These are phyloP conservation scores for Nasonovia ribisnigri DNA, from an alignment of 2,888 invertebrate genomes.

Conservation along the genomic window DNA sequence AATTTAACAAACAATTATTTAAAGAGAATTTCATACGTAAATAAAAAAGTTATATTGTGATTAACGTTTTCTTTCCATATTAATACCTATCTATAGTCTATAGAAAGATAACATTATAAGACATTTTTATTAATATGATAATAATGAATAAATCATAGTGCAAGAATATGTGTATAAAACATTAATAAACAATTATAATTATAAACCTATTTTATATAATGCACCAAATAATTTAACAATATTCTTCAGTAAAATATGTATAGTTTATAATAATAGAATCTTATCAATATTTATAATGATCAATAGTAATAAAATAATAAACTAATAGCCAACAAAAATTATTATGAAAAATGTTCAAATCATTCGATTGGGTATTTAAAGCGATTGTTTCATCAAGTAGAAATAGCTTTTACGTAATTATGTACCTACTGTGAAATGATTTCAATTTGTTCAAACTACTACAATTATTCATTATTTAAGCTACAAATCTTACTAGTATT, in stretches of 20 bases:
- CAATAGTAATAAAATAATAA: too few species aligned
- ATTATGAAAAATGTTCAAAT: neutral
- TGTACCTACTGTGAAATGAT: neutral
- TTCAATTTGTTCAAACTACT: neutral
- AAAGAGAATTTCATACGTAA: neutral
- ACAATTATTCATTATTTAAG: neutral
- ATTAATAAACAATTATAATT: neutral
- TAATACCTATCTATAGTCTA: neutral
- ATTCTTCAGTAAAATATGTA: neutral
- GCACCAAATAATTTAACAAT: neutral
- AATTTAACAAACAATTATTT: neutral
- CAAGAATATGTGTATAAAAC: neutral
- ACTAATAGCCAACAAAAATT: neutral
- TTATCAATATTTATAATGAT: neutral
- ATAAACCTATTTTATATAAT: neutral
- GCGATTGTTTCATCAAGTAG: neutral
- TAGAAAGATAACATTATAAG: neutral
- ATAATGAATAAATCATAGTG: neutral
- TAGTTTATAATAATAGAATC: neutral
- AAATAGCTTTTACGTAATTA: neutral
- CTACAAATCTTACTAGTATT: neutral
- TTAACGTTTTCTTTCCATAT: neutral
- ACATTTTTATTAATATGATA: neutral
- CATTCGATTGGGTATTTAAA: neutral
- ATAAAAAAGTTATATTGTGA: neutral